Base-by-base conservation (phyloP, 2,888 invertebrate species). In the Eilema caniola region DNA sequence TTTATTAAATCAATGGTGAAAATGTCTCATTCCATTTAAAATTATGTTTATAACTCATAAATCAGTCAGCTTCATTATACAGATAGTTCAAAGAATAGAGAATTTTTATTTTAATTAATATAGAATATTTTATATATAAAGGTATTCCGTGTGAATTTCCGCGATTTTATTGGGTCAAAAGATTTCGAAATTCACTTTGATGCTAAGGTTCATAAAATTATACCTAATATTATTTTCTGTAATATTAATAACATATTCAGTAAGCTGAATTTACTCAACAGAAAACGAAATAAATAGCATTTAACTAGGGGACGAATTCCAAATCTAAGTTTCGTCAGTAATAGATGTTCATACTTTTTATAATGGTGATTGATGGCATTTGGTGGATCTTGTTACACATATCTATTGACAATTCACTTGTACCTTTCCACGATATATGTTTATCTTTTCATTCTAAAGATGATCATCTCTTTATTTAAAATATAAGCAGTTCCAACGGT, bases 21-120 rank as follows among this genome's bases (percentile, higher is more conserved):
- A 10, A 62, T 41, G 62, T 41, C 0, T 24, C 24, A 41, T 25
- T 8, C 14, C 7, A 28, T 53, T 65, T 56, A n/a, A 23, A 56
- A 65, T 31, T 3, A 23, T 8, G n/a, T 28, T 65, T 31, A 14
- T 23, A 28, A 56, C 31, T 8, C 7, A 0, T 23, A 2, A 56
- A 31, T 65, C 53, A 23, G 53, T 31, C 64, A 62, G 8, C 23
- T 37, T 14, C 16, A 8, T 28, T 14, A 8, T 14, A 8, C 31
- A 64, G 28, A 64, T 7, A 53, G 23, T 65, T 65, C 56, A 65
- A 65, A 65, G 56, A 65, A 56, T 11, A 53, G 23, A 63, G 23
- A 31, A 31, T 53, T 28, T 11, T 20, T 64, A n/a, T 64, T 53
- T 64, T 25, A 25, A 64, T 28, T 65, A 23, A 28, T 7, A 25